Evolutionary conservation across 2,113 vertebrate species (phyloP), one percentile per base, ranked within the genome.

Genomic region (Grantiella picta): DNA sequence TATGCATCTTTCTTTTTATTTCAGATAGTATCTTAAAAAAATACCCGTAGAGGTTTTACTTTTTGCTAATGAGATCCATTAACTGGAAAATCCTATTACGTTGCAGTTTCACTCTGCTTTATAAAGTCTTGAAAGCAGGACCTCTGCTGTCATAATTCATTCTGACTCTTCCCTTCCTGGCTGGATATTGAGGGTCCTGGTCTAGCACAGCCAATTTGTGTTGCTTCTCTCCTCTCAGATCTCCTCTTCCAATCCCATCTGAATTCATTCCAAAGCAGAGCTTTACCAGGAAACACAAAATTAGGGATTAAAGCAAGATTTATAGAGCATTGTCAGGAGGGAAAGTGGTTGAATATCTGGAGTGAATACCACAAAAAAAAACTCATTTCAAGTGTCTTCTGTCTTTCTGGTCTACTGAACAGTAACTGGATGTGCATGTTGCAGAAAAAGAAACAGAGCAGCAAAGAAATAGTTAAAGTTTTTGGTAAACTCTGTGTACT

Each of bases 1-100:
- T 89, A 78, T 81, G 85, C 65, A 52, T 77, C 17, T 86, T 77
- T 79, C 64, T 80, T 90, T 88, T 90, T 63, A 47, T 66, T 11
- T 38, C 76, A 52, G 69, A 56, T 90, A 72, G 19, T 38, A 52
- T 95, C 88, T 94, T 24, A 86, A 92, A 64, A 80, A 89, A 38
- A 44, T 36, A 53, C 38, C 88, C 23, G 0, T 31, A 44, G 69
- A 94, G 73, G 81, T 82, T 96, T 95, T 89, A 22, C 38, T 82
- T 68, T 88, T 86, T 70, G 40, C 50, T 86, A 83, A 75, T 91
- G 59, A 87, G 88, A 38, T 86, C 28, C 57, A 42, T 82, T 86
- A 72, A 82, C 57, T 90, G 85, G 90, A 90, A 95, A 89, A 93
- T 69, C 70, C 91, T 72, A 44, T 49, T 95, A 70, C 44, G 7